Evolutionary conservation across 2,888 invertebrate genomes (phyloP), one percentile per base, ranked within the genome.

Genomic region (Trissolcus japonicus): DNA sequence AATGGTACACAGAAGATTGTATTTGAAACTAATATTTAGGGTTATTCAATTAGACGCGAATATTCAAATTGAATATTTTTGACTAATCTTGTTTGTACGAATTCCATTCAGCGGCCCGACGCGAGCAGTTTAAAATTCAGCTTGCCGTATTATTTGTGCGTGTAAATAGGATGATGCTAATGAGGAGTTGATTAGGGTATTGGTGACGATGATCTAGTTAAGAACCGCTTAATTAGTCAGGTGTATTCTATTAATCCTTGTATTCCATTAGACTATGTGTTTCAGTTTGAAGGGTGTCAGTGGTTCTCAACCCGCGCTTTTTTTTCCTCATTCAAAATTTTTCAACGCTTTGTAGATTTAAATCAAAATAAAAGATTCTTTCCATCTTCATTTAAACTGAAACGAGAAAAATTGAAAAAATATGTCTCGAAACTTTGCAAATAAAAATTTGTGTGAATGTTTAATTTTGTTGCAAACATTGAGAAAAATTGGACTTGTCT

Each of bases 101-200:
- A 62, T 67, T 67, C 48, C 50, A 67, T 60, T n/a, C 48, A 54
- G 53, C 57, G 57, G 19, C 19, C 17, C 25, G 25, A 17, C 41
- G 48, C 25, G 59, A 63, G 66, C 65, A 46, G 61, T 67, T 77
- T 76, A 69, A 80, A 80, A 81, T 79, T 77, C 54, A 67, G 66
- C 40, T 51, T 43, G 41, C 66, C 54, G 76, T 78, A 80, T 81
- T 81, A 82, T 82, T 82, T 81, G 79, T 78, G 68, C 76, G 75
- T 79, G 83, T 82, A 86, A 86, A 85, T 83, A 85, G 83, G 81
- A 82, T 82, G 83, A 84, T 82, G 81, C 83, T 86, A 86, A 86
- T 84, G 85, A 86, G 81, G 81, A 83, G 84, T 85, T 86, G 86
- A 86, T 86, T 85, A 82, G 84, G 83, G 86, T 86, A 86, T 86